Evolutionary conservation across 2,888 invertebrate genomes (phyloP).

Genomic region (Drosophila recens): DNA sequence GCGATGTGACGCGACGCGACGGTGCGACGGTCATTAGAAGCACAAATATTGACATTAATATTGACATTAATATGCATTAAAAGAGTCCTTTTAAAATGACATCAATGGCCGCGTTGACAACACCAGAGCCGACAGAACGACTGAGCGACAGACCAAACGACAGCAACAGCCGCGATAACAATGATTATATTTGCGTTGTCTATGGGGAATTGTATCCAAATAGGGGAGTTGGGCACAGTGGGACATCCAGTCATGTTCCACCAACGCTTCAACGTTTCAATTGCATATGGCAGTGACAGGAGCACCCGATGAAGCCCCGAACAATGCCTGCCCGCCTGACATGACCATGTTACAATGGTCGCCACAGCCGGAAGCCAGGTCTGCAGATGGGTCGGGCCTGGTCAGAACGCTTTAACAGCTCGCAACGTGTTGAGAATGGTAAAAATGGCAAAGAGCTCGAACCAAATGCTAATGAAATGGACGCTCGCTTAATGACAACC

Average conservation of each 20-base stretch:
- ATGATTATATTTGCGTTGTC: slow-evolving; percentile 61
- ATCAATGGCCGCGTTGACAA: slow-evolving; percentile 71
- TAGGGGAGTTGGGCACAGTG: neutral
- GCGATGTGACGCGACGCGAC: slow-evolving; percentile 1
- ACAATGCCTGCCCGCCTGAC: slow-evolving; percentile 39
- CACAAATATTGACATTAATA: slow-evolving; percentile 83
- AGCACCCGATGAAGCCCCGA: slow-evolving; percentile 33
- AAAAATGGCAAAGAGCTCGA: slow-evolving; percentile 42
- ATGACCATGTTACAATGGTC: slow-evolving; percentile 47
- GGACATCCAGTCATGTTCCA: slow-evolving; percentile 8
- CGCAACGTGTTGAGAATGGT: slow-evolving; percentile 70
- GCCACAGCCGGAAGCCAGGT: slow-evolving; percentile 56
- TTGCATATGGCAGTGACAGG: slow-evolving; percentile 64
- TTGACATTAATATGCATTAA: slow-evolving; percentile 83
- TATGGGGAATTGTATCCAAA: slow-evolving; percentile 1
- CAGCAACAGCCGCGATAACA: slow-evolving; percentile 55
- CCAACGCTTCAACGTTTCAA: slow-evolving; percentile 58
- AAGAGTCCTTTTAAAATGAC: slow-evolving; percentile 76
- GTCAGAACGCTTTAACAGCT: slow-evolving; percentile 56
- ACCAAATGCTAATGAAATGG: slow-evolving; percentile 76
- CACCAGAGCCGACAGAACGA: slow-evolving; percentile 33
- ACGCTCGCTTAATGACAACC: slow-evolving; percentile 66
- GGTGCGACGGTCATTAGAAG: slow-evolving; percentile 74
- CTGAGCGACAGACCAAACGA: slow-evolving; percentile 20
- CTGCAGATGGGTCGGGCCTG: slow-evolving; percentile 32